Percentiles rank a stretch among this genome's conserved stretches.
Conservation (phyloP, 1,140 invertebrate species). For the Drosophila lini region DNA sequence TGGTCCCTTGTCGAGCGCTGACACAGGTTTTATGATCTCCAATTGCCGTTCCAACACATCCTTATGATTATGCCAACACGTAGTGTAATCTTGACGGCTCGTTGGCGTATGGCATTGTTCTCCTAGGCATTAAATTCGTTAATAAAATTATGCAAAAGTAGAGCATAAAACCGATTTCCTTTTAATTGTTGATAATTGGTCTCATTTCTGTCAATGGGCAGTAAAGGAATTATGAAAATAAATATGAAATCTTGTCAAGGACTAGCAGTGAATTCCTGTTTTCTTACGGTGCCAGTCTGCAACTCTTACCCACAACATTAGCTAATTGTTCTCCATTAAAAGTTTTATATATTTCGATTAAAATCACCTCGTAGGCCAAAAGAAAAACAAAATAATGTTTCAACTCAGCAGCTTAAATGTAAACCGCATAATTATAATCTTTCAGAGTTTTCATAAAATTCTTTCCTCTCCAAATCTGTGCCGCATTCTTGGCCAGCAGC, state of each 20-base stretch:
- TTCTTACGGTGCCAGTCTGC: neutral
- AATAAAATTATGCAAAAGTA: conserved; percentile 32
- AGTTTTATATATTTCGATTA: neutral
- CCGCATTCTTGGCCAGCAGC: conserved; percentile 3
- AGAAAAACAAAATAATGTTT: neutral
- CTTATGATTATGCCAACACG: conserved; percentile 36
- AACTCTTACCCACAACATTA: neutral
- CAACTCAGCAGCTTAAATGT: conserved; percentile 2
- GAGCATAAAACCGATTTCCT: conserved; percentile 1
- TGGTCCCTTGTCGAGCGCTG: neutral
- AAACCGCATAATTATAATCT: conserved; percentile 25
- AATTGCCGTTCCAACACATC: conserved; percentile 19
- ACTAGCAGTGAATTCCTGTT: too few relatives aligned
- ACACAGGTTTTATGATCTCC: conserved; percentile 40
- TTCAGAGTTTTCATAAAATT: conserved; percentile 17
- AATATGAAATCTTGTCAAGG: neutral
- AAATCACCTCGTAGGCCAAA: neutral
- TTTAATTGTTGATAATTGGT: conserved; percentile 6
- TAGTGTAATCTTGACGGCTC: conserved; percentile 15
- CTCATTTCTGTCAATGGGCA: neutral
- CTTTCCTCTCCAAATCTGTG: conserved; percentile 8
- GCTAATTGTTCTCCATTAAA: neutral
- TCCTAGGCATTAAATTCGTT: neutral
- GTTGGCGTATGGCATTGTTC: neutral
- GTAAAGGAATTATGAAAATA: neutral